These are phyloP conservation scores for Drosophila pegasa DNA, from an alignment of 2,888 invertebrate genomes.

Conservation along the genomic window DNA sequence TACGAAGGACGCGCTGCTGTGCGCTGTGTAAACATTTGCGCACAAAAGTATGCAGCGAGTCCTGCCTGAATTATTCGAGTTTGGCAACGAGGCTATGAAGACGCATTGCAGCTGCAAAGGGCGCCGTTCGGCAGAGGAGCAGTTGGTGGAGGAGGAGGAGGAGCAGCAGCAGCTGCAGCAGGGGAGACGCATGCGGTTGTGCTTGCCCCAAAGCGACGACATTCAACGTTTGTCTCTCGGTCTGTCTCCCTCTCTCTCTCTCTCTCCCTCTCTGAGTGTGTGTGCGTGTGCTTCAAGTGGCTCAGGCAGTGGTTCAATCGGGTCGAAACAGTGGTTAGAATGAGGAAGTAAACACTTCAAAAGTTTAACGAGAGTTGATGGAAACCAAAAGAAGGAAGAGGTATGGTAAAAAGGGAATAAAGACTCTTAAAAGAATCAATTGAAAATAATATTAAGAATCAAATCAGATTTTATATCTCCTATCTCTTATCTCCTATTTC, in stretches of 20 bases:
- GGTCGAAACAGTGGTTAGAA: neutral
- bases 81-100: slow-evolving; percentile 48
- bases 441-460: neutral
- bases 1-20: slow-evolving; percentile 50
- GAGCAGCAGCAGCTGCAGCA: slow-evolving; percentile 1
- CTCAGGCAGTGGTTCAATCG: slow-evolving; percentile 39
- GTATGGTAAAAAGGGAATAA: neutral
- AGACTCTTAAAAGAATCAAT: neutral
- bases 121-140: neutral
- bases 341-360: neutral
- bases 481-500: neutral
- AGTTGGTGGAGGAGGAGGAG: neutral
- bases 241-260: neutral
- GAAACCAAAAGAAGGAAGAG: neutral
- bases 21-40: slow-evolving; percentile 77
- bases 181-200: slow-evolving; percentile 2
- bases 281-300: slow-evolving; percentile 48
- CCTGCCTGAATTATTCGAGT: slow-evolving; percentile 72
- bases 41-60: slow-evolving; percentile 78
- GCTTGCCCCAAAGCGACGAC: slow-evolving; percentile 44
- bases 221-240: slow-evolving; percentile 18
- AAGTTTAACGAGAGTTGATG: neutral
- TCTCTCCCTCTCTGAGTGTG: slow-evolving; percentile 2
- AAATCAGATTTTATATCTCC: no score
- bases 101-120: slow-evolving; percentile 42